Conservation (phyloP, 2,797 vertebrate genomes). For the Cyclopterus lumpus region DNA sequence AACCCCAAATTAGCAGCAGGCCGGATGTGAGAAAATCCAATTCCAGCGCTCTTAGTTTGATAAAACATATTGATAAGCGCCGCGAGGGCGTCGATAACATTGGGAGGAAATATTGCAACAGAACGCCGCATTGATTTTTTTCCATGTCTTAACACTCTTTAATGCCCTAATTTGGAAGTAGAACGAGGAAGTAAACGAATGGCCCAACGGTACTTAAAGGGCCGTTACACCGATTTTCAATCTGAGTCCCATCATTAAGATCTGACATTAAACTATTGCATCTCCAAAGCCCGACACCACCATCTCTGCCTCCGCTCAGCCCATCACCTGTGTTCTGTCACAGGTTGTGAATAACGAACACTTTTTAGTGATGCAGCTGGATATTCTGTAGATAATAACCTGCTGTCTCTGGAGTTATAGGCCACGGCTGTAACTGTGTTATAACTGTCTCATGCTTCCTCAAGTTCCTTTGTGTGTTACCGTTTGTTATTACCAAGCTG, state of each 20-base stretch:
- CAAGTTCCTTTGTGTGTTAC: slow-evolving; percentile 6
- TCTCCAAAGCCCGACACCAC: background rate
- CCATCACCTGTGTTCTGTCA: background rate
- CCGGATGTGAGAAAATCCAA: slow-evolving; percentile 63
- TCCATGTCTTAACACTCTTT: slow-evolving; percentile 45
- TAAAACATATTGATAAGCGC: slow-evolving; percentile 66
- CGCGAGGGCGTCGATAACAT: slow-evolving; percentile 54
- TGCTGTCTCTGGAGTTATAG: background rate
- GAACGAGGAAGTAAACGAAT: slow-evolving; percentile 56
- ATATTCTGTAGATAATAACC: background rate
- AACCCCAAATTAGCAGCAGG: slow-evolving; percentile 41
- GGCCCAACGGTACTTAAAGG: slow-evolving; percentile 49
- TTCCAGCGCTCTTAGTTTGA: slow-evolving; percentile 58
- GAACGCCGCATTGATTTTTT: slow-evolving; percentile 66
- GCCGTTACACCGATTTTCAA: slow-evolving; percentile 57
- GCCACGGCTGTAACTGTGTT: background rate
- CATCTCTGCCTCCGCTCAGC: background rate
- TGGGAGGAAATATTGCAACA: slow-evolving; percentile 69
- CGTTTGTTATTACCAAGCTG: slow-evolving; percentile 15
- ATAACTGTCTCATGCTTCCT: background rate
- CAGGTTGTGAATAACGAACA: background rate
- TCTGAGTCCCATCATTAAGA: slow-evolving; percentile 48
- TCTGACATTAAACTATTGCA: slow-evolving; percentile 16
- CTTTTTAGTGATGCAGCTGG: background rate
- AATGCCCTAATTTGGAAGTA: slow-evolving; percentile 60